Evolutionary conservation across 2,888 invertebrate genomes (phyloP).

Genomic region (Lithophane leautieri): DNA sequence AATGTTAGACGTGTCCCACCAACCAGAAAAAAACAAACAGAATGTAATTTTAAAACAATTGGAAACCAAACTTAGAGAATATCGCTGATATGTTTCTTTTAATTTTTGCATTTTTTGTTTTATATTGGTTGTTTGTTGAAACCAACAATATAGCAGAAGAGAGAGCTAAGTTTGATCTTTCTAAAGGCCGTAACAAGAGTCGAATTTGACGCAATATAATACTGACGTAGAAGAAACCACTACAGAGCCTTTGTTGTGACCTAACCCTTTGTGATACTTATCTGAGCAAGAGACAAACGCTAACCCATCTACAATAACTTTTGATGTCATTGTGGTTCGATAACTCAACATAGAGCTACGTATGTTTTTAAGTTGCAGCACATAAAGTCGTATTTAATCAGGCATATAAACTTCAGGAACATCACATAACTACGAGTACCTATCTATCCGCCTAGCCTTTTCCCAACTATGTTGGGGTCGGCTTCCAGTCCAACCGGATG

Average conservation of each 20-base stretch:
- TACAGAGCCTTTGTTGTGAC: background rate
- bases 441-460: too few relatives aligned
- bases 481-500: too few relatives aligned
- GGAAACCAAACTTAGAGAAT: background rate
- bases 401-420: conserved; percentile 9
- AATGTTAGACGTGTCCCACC: background rate
- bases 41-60: background rate
- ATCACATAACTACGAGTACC: conserved; percentile 9
- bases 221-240: background rate
- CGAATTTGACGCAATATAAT: background rate
- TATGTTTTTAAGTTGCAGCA: background rate
- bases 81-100: background rate
- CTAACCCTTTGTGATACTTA: background rate
- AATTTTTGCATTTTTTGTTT: background rate
- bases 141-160: background rate
- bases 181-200: background rate
- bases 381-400: background rate
- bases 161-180: background rate
- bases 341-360: background rate
- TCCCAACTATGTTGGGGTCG: too few relatives aligned
- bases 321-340: background rate
- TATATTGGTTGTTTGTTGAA: background rate
- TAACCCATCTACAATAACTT: background rate
- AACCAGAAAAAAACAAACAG: background rate
- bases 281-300: background rate